Conservation (phyloP, 2,888 invertebrate genomes). For the Beris chalybata region DNA sequence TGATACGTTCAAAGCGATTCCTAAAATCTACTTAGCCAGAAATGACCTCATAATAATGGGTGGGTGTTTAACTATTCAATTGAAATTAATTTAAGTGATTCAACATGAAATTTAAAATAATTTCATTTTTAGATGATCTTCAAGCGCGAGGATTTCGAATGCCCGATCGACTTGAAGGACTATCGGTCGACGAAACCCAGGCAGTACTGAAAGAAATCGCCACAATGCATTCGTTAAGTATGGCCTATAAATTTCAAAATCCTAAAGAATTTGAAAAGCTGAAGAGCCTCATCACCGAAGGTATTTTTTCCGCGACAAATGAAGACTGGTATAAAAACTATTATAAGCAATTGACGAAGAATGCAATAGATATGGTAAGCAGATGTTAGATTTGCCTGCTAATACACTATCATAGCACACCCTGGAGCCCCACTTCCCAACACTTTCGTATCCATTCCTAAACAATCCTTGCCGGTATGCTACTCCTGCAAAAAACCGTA, state of each 20-base stretch:
- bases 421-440: too few species aligned
- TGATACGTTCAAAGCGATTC: slow-evolving; percentile 61
- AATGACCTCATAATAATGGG: slow-evolving; percentile 61
- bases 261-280: slow-evolving; percentile 61
- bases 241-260: slow-evolving; percentile 64
- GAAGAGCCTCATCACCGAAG: slow-evolving; percentile 56
- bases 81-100: slow-evolving; percentile 29
- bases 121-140: slow-evolving; percentile 60
- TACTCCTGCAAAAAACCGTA: too few species aligned
- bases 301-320: slow-evolving; percentile 67
- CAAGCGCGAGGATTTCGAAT: slow-evolving; percentile 63
- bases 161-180: slow-evolving; percentile 65
- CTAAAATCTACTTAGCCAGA: slow-evolving; percentile 64
- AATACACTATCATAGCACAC: too few species aligned
- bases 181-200: slow-evolving; percentile 64
- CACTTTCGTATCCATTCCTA: too few species aligned
- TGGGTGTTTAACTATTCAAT: slow-evolving; percentile 37
- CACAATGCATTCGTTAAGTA: slow-evolving; percentile 66
- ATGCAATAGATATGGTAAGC: slow-evolving; percentile 67
- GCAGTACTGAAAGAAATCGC: slow-evolving; percentile 64
- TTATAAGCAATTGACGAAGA: slow-evolving; percentile 65
- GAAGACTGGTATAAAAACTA: slow-evolving; percentile 70
- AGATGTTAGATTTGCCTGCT: too few species aligned
- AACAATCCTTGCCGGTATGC: too few species aligned
- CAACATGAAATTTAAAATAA: slow-evolving; percentile 18